Base-by-base conservation (phyloP, 2,797 vertebrate genomes). In the Manis pentadactyla region DNA sequence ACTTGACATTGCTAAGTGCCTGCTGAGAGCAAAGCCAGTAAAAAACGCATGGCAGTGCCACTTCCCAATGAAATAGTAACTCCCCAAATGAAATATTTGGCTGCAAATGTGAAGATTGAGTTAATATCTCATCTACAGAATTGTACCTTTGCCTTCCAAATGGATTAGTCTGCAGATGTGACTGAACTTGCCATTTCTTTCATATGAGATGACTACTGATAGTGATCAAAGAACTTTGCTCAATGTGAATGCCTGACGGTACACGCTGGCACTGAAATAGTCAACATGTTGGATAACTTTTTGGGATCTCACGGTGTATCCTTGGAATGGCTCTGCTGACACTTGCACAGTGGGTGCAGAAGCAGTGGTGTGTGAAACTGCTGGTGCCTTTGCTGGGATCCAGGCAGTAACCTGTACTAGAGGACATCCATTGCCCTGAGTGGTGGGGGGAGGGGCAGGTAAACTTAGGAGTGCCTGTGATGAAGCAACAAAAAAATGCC, bases 111-210 rank as follows among this genome's bases (percentile, higher is more conserved):
- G 55, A 75, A 51, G 57, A 49, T 53, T 11, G 61, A 81, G 51
- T 64, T 87, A 90, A 53, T 31, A 91, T 7, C n/a, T 34, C 39
- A 81, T 18, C 66, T 91, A 7, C 25, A 90, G 77, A 93, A 93
- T 0, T 71, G 57, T 14, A 78, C 57, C 25, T 94, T 46, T 71
- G 55, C 59, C 73, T 85, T 77, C 29, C 49, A 66, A 93, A 87
- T 51, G 27, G 21, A 81, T 77, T 61, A 59, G 34, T 79, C n/a
- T 85, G 66, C 4, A 59, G 57, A 51, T 42, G 59, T 59, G 75
- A 37, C 49, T 66, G 27, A 93, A 81, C 39, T 14, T 96, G 27
- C 14, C 12, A 27, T 21, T 90, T 84, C 53, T 57, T 93, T 85
- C 49, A 4, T 59, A 66, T 37, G 25, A 77, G 37, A 78, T 68